Evolutionary conservation across 53 echinoderm and acorn worm species (phyloP).

Genomic region (Paracentrotus lividus): DNA sequence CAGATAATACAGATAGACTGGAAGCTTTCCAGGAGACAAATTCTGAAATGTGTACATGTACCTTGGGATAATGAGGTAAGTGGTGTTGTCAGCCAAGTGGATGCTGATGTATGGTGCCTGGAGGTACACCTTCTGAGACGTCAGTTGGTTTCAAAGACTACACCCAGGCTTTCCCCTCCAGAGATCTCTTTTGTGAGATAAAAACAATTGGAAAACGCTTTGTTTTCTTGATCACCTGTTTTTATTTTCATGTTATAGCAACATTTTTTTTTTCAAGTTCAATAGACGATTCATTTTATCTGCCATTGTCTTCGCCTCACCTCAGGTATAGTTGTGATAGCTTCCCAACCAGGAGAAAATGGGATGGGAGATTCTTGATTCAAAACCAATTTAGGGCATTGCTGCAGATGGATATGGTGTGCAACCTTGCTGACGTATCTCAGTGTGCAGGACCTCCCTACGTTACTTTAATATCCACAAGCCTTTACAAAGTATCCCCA

Average conservation of each 20-base stretch:
- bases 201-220: background rate
- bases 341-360: background rate
- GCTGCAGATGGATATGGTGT: background rate
- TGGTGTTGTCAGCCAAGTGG: too few relatives aligned
- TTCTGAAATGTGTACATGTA: too few relatives aligned
- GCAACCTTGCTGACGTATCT: background rate
- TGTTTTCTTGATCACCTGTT: background rate
- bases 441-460: background rate
- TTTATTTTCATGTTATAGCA: background rate
- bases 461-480: background rate
- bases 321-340: background rate
- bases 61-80: background rate
- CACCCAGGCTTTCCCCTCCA: conserved; percentile 71
- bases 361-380: background rate
- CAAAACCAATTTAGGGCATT: background rate
- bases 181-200: background rate
- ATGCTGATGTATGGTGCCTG: too few relatives aligned
- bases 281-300: background rate
- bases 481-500: background rate
- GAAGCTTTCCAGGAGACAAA: conserved; percentile 47
- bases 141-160: conserved; percentile 83
- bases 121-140: conserved; percentile 83
- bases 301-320: background rate
- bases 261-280: background rate
- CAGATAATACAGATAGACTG: conserved; percentile 90